Conservation (phyloP, 1,140 invertebrate species). For the Metopolophium dirhodum region DNA sequence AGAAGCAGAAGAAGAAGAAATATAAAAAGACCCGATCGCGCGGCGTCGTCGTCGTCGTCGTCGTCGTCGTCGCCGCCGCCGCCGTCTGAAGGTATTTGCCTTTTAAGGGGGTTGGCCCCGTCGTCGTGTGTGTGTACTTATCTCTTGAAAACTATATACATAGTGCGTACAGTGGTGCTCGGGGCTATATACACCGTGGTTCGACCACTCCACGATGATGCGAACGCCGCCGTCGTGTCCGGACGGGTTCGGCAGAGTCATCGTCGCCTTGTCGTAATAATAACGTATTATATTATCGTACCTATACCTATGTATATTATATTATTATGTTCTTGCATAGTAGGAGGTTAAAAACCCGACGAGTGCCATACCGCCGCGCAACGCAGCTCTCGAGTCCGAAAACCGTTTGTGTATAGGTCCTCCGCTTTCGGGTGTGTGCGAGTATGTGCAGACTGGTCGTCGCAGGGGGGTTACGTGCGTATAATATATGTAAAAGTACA, state of each 20-base stretch:
- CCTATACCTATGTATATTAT: neutral
- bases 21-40: neutral
- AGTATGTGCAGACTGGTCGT: neutral
- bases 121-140: slow-evolving; percentile 47
- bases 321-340: neutral
- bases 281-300: neutral
- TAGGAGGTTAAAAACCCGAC: slow-evolving; percentile 48
- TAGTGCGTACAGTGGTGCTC: neutral
- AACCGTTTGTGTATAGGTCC: slow-evolving; percentile 26
- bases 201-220: slow-evolving; percentile 12
- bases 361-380: neutral
- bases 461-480: neutral
- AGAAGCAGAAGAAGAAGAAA: neutral
- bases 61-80: neutral
- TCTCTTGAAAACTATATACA: slow-evolving; percentile 6
- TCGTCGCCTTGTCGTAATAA: slow-evolving; percentile 37
- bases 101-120: slow-evolving; percentile 44
- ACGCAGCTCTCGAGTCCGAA: slow-evolving; percentile 2
- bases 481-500: neutral
- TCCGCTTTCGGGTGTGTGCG: neutral
- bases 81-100: slow-evolving; percentile 15
- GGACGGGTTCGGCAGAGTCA: slow-evolving; percentile 39
- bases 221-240: slow-evolving; percentile 19
- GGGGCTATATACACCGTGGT: neutral
- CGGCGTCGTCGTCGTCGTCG: neutral